Percentiles rank a stretch among this genome's conserved stretches.
phyloP scores from a whole-genome alignment of 2,797 vertebrate species.

The Bradypodion ventrale region DNA sequence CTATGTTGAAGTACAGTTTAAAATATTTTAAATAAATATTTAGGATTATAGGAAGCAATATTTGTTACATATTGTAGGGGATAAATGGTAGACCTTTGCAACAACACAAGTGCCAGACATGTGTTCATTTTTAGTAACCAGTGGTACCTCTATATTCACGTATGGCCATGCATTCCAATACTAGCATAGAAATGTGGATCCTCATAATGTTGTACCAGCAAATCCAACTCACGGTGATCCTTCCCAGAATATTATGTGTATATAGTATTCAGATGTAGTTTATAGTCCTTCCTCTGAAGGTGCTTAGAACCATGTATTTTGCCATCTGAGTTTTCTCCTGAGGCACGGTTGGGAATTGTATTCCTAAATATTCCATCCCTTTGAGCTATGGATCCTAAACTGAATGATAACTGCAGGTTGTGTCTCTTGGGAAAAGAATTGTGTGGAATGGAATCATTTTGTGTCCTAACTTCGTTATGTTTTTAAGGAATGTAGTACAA shows the following conservation, averaged over 20 bases:
- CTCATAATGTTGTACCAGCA: not conserved
- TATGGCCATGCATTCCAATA: not conserved
- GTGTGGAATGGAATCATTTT: slow-evolving; percentile 21
- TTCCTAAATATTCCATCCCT: too few species aligned
- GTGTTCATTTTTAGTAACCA: not conserved
- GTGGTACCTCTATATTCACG: not conserved
- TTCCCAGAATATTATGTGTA: too few species aligned
- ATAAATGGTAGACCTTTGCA: not conserved
- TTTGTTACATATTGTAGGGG: not conserved
- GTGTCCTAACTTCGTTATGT: not conserved
- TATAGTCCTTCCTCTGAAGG: too few species aligned
- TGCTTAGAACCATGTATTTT: too few species aligned
- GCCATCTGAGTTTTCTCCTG: too few species aligned
- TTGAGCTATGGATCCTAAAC: not conserved
- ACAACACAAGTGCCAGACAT: not conserved
- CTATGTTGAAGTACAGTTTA: not conserved
- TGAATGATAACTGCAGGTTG: slow-evolving; percentile 38
- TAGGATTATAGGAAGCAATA: not conserved
- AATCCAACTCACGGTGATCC: too few species aligned
- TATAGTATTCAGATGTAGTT: too few species aligned
- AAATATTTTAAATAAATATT: not conserved
- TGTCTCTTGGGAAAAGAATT: slow-evolving; percentile 26
- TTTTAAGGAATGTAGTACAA: not conserved
- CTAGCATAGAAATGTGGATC: not conserved
- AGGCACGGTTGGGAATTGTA: too few species aligned